A percentile compares a stretch with the other conserved stretches of the same genome.
Conservation (phyloP, 2,888 invertebrate genomes). For the Scelioninae gen. 2 region DNA sequence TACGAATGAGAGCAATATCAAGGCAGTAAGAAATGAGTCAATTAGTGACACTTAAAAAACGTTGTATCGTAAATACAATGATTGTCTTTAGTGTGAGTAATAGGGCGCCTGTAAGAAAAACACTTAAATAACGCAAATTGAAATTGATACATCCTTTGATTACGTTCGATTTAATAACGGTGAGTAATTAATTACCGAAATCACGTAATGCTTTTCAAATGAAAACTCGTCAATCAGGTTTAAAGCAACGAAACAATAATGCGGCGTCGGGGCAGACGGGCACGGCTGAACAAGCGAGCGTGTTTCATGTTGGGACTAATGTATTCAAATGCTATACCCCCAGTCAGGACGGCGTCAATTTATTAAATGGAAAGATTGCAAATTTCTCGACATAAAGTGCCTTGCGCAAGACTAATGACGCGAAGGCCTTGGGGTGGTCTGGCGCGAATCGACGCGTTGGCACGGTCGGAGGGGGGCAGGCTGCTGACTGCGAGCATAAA, state of each 20-base stretch:
- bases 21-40: too few species aligned
- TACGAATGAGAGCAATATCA: too few species aligned
- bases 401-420: constrained; percentile 74
- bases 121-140: too few species aligned
- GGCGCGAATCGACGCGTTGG: constrained; percentile 54
- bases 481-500: constrained; percentile 59
- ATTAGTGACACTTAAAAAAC: too few species aligned
- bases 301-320: constrained; percentile 65
- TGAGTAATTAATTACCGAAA: too few species aligned
- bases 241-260: constrained; percentile 62
- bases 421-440: constrained; percentile 63
- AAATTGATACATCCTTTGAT: too few species aligned
- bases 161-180: too few species aligned
- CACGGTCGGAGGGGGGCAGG: constrained; percentile 21
- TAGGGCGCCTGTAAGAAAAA: too few species aligned
- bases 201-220: constrained; percentile 15
- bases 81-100: too few species aligned
- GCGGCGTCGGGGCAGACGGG: constrained; percentile 62
- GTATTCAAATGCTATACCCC: constrained; percentile 73
- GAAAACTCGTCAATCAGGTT: constrained; percentile 32
- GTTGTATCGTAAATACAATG: too few species aligned
- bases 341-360: constrained; percentile 70
- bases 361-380: constrained; percentile 76
- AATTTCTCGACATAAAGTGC: constrained; percentile 75
- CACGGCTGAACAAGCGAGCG: constrained; percentile 43